Percentiles rank a stretch among this genome's conserved stretches.
Evolutionary conservation across 2,888 invertebrate species (phyloP).

Genomic region (Napeogenes inachia): DNA sequence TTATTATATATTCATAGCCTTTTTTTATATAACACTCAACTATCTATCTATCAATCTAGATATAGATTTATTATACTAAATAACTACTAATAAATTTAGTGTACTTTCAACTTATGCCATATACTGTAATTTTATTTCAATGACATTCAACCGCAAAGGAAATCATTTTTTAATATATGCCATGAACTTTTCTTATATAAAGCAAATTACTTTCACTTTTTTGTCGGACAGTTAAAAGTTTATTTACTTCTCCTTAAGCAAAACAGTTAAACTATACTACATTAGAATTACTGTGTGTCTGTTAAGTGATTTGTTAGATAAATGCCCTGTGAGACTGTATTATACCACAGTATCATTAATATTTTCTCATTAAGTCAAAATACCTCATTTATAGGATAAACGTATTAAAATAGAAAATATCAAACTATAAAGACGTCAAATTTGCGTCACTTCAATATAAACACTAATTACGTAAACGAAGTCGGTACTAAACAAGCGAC

Average conservation of each 20-base stretch:
- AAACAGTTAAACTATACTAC: constrained; percentile 45
- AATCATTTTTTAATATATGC: background rate
- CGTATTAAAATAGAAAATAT: background rate
- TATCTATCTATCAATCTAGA: too few relatives aligned
- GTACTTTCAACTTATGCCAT: too few relatives aligned
- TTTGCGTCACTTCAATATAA: constrained; percentile 38
- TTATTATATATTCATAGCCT: too few relatives aligned
- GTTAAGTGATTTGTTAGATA: constrained; percentile 55
- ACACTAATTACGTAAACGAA: constrained; percentile 35
- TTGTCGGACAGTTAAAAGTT: background rate
- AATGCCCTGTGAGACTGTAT: constrained; percentile 39
- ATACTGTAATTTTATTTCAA: too few relatives aligned
- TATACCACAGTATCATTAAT: constrained; percentile 22
- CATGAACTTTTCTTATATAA: background rate
- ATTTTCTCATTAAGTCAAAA: constrained; percentile 7
- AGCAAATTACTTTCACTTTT: constrained; percentile 39
- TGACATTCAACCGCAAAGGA: too few relatives aligned
- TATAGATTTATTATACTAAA: too few relatives aligned
- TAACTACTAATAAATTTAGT: too few relatives aligned
- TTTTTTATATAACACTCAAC: too few relatives aligned
- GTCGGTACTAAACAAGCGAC: constrained; percentile 23
- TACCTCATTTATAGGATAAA: background rate
- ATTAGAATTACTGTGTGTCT: constrained; percentile 45
- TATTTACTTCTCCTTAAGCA: constrained; percentile 45
- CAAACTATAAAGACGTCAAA: constrained; percentile 29